Conservation (phyloP, 1,140 invertebrate species). For the Wasmannia auropunctata region DNA sequence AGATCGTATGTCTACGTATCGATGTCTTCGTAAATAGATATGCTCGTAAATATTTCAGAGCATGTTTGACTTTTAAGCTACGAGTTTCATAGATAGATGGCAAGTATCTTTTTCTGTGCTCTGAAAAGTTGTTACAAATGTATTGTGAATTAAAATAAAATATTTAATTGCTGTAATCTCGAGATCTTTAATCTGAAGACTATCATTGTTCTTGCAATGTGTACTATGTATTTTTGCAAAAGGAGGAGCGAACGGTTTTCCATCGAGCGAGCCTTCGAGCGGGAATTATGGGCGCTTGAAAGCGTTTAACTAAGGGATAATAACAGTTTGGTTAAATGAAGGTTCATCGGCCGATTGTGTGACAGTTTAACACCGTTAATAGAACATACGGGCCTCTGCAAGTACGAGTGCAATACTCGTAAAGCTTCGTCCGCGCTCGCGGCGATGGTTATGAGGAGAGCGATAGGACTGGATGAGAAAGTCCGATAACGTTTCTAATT, state of each 20-base stretch:
- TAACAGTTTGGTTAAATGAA: constrained; percentile 41
- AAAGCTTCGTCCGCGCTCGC: constrained; percentile 31
- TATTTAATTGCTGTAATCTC: not conserved
- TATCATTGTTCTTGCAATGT: not conserved
- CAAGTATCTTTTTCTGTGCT: not conserved
- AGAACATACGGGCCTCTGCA: constrained; percentile 8
- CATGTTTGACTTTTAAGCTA: not conserved
- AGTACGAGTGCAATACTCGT: constrained; percentile 40
- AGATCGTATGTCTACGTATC: not conserved
- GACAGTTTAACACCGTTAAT: constrained; percentile 56
- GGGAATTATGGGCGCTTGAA: constrained; percentile 16
- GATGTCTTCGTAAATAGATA: constrained; percentile 5
- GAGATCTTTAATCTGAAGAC: not conserved
- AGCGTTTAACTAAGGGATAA: constrained; percentile 29
- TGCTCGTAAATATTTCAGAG: constrained; percentile 17
- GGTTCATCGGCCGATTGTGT: constrained; percentile 62
- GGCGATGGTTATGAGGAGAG: constrained; percentile 50
- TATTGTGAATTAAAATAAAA: not conserved
- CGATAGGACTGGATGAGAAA: constrained; percentile 67
- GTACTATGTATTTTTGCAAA: not conserved
- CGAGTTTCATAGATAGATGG: not conserved
- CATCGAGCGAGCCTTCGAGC: not conserved
- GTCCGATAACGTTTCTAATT: constrained; percentile 75
- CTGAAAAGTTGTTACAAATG: not conserved
- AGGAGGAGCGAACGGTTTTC: too few relatives aligned